Percentiles rank a stretch among this genome's conserved stretches.
These are phyloP conservation scores for Polyommatus iphigenia DNA, from an alignment of 2,888 invertebrate species.

Conservation along the genomic window DNA sequence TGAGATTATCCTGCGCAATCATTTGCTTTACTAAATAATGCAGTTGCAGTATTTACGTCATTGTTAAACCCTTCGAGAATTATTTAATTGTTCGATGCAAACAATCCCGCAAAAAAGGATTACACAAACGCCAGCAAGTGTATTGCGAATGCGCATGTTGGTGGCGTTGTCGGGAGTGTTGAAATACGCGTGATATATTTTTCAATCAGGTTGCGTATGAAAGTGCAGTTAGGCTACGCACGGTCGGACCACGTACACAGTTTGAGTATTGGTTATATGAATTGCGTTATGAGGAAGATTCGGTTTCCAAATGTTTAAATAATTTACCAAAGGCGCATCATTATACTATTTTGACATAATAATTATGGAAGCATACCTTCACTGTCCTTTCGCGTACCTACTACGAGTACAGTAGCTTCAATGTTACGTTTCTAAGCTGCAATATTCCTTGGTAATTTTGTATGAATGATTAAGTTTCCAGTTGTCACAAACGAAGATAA, in stretches of 20 bases:
- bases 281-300: no score
- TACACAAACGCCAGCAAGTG: conserved; percentile 51
- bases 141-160: conserved; percentile 45
- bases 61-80: conserved; percentile 27
- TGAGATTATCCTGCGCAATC: conserved; percentile 8
- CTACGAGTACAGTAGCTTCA: no score
- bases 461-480: neutral
- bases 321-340: no score
- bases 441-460: no score
- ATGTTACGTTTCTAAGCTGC: no score
- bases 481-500: neutral
- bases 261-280: no score
- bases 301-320: no score
- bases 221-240: conserved; percentile 48
- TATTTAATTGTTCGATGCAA: conserved; percentile 32
- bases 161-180: conserved; percentile 51
- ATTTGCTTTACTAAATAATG: neutral
- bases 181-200: conserved; percentile 70
- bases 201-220: conserved; percentile 64
- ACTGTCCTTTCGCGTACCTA: no score
- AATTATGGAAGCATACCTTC: no score
- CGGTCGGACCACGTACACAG: neutral
- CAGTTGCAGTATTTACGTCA: neutral
- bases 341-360: no score
- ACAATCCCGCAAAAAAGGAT: conserved; percentile 47